Conservation (phyloP, 1,140 invertebrate genomes). For the Papilio polyxenes region DNA sequence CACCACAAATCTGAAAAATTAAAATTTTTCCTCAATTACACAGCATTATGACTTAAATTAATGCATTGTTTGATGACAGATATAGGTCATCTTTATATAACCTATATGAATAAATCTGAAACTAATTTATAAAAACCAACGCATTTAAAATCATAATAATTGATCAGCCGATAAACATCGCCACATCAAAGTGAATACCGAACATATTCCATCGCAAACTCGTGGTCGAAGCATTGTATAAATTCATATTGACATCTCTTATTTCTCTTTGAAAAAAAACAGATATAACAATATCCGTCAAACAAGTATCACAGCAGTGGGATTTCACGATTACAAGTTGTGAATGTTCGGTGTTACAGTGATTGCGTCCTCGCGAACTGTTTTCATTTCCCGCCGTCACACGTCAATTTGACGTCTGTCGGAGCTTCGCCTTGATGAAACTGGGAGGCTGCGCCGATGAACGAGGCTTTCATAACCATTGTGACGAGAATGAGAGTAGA, state of each 20-base stretch:
- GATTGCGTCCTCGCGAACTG: conserved; percentile 31
- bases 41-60: not conserved
- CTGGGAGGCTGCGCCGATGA: conserved; percentile 42
- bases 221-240: not conserved
- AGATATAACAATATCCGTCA: not conserved
- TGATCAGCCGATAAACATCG: not conserved
- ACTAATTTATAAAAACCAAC: not conserved
- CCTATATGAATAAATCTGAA: not conserved
- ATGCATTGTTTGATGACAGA: not conserved
- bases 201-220: not conserved
- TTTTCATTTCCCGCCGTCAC: conserved; percentile 33
- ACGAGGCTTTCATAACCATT: conserved; percentile 15
- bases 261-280: not conserved
- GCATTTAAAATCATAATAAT: conserved; percentile 12
- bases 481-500: not conserved
- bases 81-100: not conserved
- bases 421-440: conserved; percentile 55
- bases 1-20: too few relatives aligned
- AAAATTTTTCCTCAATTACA: not conserved
- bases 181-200: not conserved
- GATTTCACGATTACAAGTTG: conserved; percentile 19
- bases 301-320: not conserved
- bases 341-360: not conserved
- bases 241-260: not conserved
- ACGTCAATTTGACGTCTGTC: conserved; percentile 54